phyloP scores from a whole-genome alignment of 2,888 invertebrate genomes.

The Limnephilus marmoratus region DNA sequence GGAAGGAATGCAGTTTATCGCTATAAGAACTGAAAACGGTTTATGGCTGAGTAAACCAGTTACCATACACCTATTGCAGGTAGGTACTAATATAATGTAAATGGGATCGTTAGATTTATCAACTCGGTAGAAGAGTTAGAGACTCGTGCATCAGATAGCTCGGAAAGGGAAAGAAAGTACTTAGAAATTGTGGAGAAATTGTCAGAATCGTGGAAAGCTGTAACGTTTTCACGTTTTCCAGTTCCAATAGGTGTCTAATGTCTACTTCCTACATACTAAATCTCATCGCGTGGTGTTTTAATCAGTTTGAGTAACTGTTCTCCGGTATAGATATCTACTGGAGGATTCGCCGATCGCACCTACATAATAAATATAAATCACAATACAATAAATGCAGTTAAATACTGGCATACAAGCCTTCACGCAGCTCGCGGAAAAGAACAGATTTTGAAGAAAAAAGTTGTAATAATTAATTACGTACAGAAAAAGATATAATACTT shows the following conservation, averaged over 20 bases:
- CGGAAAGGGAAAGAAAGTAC: slow-evolving; percentile 38
- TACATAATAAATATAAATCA: neutral
- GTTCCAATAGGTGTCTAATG: neutral
- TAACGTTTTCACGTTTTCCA: neutral
- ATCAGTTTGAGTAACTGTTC: neutral
- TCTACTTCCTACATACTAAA: neutral
- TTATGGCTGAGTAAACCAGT: neutral
- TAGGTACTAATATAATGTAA: neutral
- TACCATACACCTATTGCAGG: neutral
- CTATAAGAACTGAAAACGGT: neutral
- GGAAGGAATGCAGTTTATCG: neutral
- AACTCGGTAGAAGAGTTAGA: slow-evolving; percentile 4
- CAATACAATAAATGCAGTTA: no score
- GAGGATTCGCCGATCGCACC: neutral
- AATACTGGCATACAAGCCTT: no score
- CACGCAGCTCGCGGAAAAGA: no score
- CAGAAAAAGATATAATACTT: no score
- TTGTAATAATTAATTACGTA: no score
- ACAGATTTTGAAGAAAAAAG: no score
- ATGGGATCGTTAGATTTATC: neutral
- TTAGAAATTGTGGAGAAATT: slow-evolving; percentile 18
- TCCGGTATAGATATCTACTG: neutral
- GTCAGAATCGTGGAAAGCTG: neutral
- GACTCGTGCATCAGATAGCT: slow-evolving; percentile 31
- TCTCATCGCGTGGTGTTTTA: neutral